Percentiles rank a stretch among this genome's conserved stretches.
Evolutionary conservation across 1,140 invertebrate genomes (phyloP).

Genomic region (Sitophilus oryzae): DNA sequence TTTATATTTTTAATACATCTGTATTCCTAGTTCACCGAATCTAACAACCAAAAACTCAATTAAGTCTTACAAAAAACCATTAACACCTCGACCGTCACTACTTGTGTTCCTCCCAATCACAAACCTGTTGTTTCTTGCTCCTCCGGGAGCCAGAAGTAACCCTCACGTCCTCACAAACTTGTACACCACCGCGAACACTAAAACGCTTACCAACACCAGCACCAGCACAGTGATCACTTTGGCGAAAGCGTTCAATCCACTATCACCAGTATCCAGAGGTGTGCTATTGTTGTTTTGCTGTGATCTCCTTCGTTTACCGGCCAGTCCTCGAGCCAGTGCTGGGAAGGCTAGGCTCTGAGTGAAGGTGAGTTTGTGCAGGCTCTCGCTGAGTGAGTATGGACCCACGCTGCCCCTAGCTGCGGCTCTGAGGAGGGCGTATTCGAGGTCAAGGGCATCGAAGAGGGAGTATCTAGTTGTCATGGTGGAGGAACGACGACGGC

Average conservation of each 20-base stretch:
- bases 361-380: conserved; percentile 68
- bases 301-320: conserved; percentile 56
- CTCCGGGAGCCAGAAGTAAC: conserved; percentile 59
- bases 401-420: conserved; percentile 64
- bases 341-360: conserved; percentile 70
- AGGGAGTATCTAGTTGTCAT: conserved; percentile 54
- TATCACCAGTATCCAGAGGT: conserved; percentile 54
- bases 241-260: conserved; percentile 62
- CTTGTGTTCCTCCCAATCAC: conserved; percentile 24
- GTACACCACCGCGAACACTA: conserved; percentile 69
- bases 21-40: no score
- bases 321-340: conserved; percentile 61
- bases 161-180: conserved; percentile 72
- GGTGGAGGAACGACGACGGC: conserved; percentile 47
- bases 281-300: conserved; percentile 48
- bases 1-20: no score
- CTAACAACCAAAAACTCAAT: no score
- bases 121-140: conserved; percentile 29
- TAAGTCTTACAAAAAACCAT: background rate
- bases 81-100: background rate
- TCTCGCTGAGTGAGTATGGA: conserved; percentile 65
- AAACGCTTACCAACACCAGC: conserved; percentile 62
- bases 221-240: conserved; percentile 66
- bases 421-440: conserved; percentile 61
- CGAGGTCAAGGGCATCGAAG: conserved; percentile 64